Base-by-base conservation (phyloP, 2,888 invertebrate genomes). In the Drosophila fungiperda region DNA sequence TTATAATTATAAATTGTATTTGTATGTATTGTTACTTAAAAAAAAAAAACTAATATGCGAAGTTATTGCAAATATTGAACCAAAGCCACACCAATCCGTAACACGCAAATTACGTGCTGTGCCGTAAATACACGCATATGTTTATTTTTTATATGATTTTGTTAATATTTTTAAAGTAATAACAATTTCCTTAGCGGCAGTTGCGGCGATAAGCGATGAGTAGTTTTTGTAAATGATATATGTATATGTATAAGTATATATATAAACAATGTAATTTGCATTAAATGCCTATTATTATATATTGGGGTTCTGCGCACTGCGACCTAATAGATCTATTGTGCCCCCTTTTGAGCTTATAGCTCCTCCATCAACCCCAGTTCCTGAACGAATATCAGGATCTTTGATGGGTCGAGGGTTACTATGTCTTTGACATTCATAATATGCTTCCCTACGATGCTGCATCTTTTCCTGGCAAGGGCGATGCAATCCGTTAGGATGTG, bases 151-250 rank as follows among this genome's bases (percentile, higher is more conserved):
- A 26, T 26, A 26, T 26, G 26, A 2, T 26, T 26, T 26, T 26
- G 26, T 26, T 26, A 26, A 26, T 26, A 26, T 26, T 26, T 26
- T 26, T 26, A 26, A 26, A 26, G 26, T 2, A 26, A 26, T 26
- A 26, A 26, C 26, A 26, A 26, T 26, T 26, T 84, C 79, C 70
- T 81, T 82, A 82, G 67, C 80, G 70, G 54, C 68, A 60, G 69
- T 48, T 66, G 70, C 57, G 57, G 42, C 66, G 60, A 54, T 49
- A 61, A 61, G 54, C 48, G 42, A 63, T 66, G 64, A 62, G 45
- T 58, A 70, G 63, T 67, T 72, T 84, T 71, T 83, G 89, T 83
- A 89, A 89, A 83, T 83, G 52, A 76, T 78, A 70, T 68, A 74
- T 63, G 70, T 57, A 72, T 49, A 58, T 33, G 63, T 49, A 63